These are phyloP conservation scores for Entelurus aequoreus DNA, from an alignment of 2,113 vertebrate species.

Conservation along the genomic window DNA sequence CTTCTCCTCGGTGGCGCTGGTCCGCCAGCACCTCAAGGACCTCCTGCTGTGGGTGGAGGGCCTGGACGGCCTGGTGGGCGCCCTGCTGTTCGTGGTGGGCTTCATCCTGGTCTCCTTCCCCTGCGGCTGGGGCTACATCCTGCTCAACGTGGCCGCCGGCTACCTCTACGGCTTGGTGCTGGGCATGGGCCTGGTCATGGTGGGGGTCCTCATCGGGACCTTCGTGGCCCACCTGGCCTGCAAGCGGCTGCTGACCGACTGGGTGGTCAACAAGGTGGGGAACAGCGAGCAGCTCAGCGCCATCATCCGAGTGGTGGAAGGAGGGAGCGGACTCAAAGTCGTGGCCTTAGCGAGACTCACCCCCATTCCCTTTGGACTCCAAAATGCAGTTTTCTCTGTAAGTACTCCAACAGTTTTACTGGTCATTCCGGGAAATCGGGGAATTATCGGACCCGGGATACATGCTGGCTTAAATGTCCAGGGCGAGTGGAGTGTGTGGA, in stretches of 20 bases:
- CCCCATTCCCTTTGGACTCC: slow-evolving; percentile 95
- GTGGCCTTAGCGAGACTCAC: slow-evolving; percentile 94
- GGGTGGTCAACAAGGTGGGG: slow-evolving; percentile 83
- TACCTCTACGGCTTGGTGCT: slow-evolving; percentile 95
- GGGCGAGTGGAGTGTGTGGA: too few species aligned
- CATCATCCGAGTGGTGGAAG: slow-evolving; percentile 91
- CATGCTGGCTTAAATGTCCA: too few species aligned
- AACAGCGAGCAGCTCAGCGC: slow-evolving; percentile 88
- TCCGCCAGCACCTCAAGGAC: slow-evolving; percentile 89
- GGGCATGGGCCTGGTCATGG: slow-evolving; percentile 92
- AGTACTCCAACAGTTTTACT: slow-evolving; percentile 60
- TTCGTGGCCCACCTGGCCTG: slow-evolving; percentile 88
- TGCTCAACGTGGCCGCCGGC: slow-evolving; percentile 95
- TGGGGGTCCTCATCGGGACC: slow-evolving; percentile 91
- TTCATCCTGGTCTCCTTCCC: slow-evolving; percentile 93
- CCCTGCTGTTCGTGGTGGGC: slow-evolving; percentile 89
- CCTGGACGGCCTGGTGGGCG: slow-evolving; percentile 86
- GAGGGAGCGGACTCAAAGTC: slow-evolving; percentile 91
- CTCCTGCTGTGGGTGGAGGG: slow-evolving; percentile 91
- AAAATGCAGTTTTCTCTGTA: slow-evolving; percentile 98
- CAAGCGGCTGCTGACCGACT: slow-evolving; percentile 81
- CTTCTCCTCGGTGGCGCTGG: slow-evolving; percentile 87
- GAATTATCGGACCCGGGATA: too few species aligned
- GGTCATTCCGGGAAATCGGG: too few species aligned
- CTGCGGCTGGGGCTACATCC: slow-evolving; percentile 95